Conservation (phyloP, 2,797 vertebrate genomes). For the Acanthurus leucopareius region DNA sequence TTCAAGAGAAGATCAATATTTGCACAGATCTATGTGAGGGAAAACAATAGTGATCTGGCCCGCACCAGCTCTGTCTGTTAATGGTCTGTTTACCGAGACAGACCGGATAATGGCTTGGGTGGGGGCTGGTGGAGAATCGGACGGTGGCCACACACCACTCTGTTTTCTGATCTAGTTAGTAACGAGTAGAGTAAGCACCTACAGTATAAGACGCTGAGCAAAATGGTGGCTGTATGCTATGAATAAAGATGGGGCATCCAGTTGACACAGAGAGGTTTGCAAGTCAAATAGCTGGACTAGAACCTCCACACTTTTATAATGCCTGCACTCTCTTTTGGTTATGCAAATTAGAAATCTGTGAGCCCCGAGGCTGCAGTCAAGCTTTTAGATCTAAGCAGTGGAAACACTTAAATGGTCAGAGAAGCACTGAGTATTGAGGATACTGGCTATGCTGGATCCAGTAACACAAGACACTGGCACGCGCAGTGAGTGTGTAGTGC, state of each 20-base stretch:
- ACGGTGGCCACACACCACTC: slow-evolving; percentile 64
- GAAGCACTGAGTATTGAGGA: slow-evolving; percentile 45
- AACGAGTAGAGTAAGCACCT: slow-evolving; percentile 49
- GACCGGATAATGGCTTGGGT: slow-evolving; percentile 81
- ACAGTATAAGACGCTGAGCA: slow-evolving; percentile 43
- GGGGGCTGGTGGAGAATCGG: slow-evolving; percentile 72
- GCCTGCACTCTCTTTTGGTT: slow-evolving; percentile 74
- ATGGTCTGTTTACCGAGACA: slow-evolving; percentile 84
- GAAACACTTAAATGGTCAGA: slow-evolving; percentile 62
- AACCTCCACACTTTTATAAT: slow-evolving; percentile 58
- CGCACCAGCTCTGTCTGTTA: slow-evolving; percentile 81
- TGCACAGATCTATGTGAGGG: slow-evolving; percentile 81
- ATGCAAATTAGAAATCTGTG: slow-evolving; percentile 82
- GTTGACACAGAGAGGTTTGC: slow-evolving; percentile 79
- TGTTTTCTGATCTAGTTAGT: slow-evolving; percentile 72
- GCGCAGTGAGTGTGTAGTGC: slow-evolving; percentile 38
- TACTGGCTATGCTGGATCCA: slow-evolving; percentile 46
- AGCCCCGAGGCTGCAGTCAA: slow-evolving; percentile 43
- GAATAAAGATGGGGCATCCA: slow-evolving; percentile 59
- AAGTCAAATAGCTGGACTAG: slow-evolving; percentile 80
- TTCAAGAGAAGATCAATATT: slow-evolving; percentile 85
- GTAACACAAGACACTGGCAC: slow-evolving; percentile 60
- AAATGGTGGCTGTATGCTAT: slow-evolving; percentile 41
- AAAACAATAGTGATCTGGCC: slow-evolving; percentile 83
- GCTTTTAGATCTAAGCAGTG: slow-evolving; percentile 52